Evolutionary conservation across 2,113 vertebrate species (phyloP).

Genomic region (Morone chrysops): DNA sequence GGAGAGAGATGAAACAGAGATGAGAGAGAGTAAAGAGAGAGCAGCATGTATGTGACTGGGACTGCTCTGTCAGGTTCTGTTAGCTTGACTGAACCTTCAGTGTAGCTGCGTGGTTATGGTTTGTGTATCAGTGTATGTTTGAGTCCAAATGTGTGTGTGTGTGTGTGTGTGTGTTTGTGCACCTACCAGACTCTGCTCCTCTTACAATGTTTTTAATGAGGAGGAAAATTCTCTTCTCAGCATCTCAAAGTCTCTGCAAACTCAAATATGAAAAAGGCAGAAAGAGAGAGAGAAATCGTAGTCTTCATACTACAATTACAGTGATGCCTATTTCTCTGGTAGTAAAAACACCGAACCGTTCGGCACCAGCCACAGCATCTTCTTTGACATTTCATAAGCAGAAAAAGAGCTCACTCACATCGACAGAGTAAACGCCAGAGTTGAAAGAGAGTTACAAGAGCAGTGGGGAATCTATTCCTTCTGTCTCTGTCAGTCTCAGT

Average conservation of each 20-base stretch:
- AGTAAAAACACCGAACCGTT: conserved; percentile 23
- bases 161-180: conserved; percentile 22
- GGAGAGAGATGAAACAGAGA: conserved; percentile 34
- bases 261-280: conserved; percentile 27
- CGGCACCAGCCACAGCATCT: not conserved
- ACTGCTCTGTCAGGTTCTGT: conserved; percentile 55
- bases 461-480: conserved; percentile 38
- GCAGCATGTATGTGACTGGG: conserved; percentile 40
- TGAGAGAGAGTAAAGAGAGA: conserved; percentile 2
- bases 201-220: conserved; percentile 54
- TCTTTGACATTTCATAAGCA: conserved; percentile 48
- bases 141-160: not conserved
- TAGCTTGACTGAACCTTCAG: conserved; percentile 45
- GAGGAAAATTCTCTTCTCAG: conserved; percentile 24
- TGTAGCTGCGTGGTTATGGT: conserved; percentile 22
- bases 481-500: conserved; percentile 28
- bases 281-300: conserved; percentile 8
- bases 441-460: conserved; percentile 51
- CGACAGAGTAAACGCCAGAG: conserved; percentile 41
- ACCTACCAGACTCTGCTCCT: conserved; percentile 34
- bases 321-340: conserved; percentile 12
- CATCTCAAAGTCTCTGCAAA: conserved; percentile 35
- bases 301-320: conserved; percentile 49
- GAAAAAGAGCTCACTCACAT: conserved; percentile 21
- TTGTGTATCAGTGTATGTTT: conserved; percentile 9